Conservation (phyloP, 2,888 invertebrate genomes). For the Biston betularia region DNA sequence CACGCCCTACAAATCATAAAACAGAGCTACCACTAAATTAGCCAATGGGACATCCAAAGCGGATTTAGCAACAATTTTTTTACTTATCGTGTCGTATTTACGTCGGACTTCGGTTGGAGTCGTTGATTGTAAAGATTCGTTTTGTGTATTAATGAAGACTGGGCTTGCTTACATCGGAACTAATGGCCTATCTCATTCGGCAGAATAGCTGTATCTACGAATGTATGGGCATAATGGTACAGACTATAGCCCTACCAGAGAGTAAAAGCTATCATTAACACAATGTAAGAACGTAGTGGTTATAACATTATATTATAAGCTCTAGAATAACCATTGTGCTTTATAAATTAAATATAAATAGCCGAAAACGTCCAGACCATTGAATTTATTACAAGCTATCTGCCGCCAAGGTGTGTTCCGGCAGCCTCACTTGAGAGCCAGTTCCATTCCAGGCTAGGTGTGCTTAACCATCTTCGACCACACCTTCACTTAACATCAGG, state of each 20-base stretch:
- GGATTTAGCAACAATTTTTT: too few relatives aligned
- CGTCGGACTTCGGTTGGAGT: not conserved
- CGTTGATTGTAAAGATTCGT: conserved; percentile 8
- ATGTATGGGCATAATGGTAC: conserved; percentile 14
- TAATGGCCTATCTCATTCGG: conserved; percentile 22
- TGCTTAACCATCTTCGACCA: too few relatives aligned
- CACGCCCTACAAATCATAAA: too few relatives aligned
- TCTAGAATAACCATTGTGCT: not conserved
- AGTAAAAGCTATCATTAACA: conserved; percentile 5
- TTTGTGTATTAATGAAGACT: conserved; percentile 31
- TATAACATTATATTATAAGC: not conserved
- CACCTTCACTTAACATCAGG: too few relatives aligned
- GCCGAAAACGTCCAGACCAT: not conserved
- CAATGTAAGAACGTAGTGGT: conserved; percentile 1
- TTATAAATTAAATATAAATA: not conserved
- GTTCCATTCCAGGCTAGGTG: too few relatives aligned
- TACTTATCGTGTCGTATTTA: not conserved
- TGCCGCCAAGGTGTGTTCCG: too few relatives aligned
- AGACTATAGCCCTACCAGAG: not conserved
- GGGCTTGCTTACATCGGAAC: conserved; percentile 24
- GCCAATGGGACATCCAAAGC: too few relatives aligned
- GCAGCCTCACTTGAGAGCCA: too few relatives aligned
- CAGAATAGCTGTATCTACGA: conserved; percentile 12
- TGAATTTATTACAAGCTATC: too few relatives aligned
- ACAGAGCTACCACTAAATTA: too few relatives aligned